Percentiles rank a stretch among this genome's conserved stretches.
phyloP scores from a whole-genome alignment of 2,888 invertebrate species.

The Drosophila anomelani region DNA sequence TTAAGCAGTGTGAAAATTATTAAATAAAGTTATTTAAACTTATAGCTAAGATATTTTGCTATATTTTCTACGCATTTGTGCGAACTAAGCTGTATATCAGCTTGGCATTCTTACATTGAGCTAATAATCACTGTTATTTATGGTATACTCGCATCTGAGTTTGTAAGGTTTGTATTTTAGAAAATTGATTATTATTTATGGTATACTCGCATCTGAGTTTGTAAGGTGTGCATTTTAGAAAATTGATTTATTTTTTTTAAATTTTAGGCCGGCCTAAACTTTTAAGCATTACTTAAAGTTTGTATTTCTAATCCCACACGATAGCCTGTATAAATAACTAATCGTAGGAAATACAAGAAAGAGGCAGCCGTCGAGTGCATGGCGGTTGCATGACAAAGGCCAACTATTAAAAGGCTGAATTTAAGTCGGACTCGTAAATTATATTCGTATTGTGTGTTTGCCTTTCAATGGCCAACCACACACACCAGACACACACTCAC shows the following conservation, averaged over 20 bases:
- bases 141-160: too few relatives aligned
- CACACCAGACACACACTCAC: slow-evolving; percentile 21
- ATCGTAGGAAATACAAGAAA: slow-evolving; percentile 54
- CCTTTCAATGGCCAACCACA: slow-evolving; percentile 26
- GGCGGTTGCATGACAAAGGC: slow-evolving; percentile 58
- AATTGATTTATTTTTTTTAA: too few relatives aligned
- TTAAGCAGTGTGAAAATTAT: too few relatives aligned
- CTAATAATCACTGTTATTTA: not conserved
- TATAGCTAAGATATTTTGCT: too few relatives aligned
- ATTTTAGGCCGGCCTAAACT: not conserved
- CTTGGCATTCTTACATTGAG: not conserved
- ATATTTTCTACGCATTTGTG: too few relatives aligned
- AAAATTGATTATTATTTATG: too few relatives aligned
- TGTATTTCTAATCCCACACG: not conserved
- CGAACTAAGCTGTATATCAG: too few relatives aligned
- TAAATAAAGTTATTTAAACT: too few relatives aligned
- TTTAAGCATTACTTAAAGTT: not conserved
- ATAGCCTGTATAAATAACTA: slow-evolving; percentile 47
- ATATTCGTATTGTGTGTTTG: slow-evolving; percentile 62
- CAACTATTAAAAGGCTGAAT: slow-evolving; percentile 58
- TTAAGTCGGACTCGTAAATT: slow-evolving; percentile 55
- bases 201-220: too few relatives aligned
- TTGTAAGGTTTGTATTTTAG: too few relatives aligned
- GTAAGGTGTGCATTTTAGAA: too few relatives aligned
- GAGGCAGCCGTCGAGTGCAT: slow-evolving; percentile 23